Percentiles rank a stretch among this genome's conserved stretches.
These are phyloP conservation scores for Spea hammondii DNA, from an alignment of 2,797 vertebrate genomes.

Conservation along the genomic window DNA sequence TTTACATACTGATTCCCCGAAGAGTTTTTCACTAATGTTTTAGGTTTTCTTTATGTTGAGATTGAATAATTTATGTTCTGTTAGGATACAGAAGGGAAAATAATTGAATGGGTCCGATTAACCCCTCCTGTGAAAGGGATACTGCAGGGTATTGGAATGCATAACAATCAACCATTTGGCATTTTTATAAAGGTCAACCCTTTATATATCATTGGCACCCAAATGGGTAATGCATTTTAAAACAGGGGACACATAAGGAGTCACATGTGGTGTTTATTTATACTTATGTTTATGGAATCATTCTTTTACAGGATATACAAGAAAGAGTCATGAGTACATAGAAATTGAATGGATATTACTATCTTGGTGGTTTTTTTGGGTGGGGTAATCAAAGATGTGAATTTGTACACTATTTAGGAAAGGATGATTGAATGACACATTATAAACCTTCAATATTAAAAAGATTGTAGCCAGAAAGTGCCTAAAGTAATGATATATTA, in stretches of 20 bases:
- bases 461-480: too few relatives aligned
- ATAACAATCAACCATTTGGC: slow-evolving; percentile 1
- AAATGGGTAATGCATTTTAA: not conserved
- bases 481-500: too few relatives aligned
- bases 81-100: slow-evolving; percentile 63
- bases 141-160: not conserved
- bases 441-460: too few relatives aligned
- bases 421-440: too few relatives aligned
- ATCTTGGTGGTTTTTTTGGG: too few relatives aligned
- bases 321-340: not conserved
- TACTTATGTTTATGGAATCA: not conserved
- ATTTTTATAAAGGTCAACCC: not conserved
- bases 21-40: slow-evolving; percentile 65
- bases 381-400: too few relatives aligned
- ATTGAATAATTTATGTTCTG: slow-evolving; percentile 69
- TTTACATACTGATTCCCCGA: slow-evolving; percentile 63
- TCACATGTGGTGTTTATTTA: not conserved
- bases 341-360: too few relatives aligned
- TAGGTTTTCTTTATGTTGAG: slow-evolving; percentile 64
- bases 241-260: not conserved
- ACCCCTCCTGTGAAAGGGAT: slow-evolving; percentile 13
- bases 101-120: slow-evolving; percentile 63
- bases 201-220: not conserved
- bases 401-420: too few relatives aligned
- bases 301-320: not conserved